Evolutionary conservation across 2,113 vertebrate species (phyloP), one percentile per base, ranked within the genome.

Genomic region (Cephalopholis sonnerati): DNA sequence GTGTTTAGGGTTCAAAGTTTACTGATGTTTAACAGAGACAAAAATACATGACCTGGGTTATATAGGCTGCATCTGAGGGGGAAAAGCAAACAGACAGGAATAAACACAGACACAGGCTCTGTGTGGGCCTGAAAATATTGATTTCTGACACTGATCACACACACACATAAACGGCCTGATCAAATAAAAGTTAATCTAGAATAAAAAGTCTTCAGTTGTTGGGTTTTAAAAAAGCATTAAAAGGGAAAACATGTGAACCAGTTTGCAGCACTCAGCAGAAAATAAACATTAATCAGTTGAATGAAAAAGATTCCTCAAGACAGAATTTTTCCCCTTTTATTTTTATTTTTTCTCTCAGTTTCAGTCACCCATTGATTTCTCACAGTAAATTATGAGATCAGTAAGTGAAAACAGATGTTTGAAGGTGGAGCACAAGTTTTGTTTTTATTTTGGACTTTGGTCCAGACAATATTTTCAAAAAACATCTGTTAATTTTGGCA

Each of bases 21-120:
- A 55, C 16, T 20, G 29, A 4, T 18, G 44, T 70, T 36, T 22
- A 17, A 24, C 16, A 63, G 16, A 65, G 44, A 59, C 48, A 51
- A 7, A 83, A 77, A 82, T 68, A 53, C 17, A 7, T 44, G 70
- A 76, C 74, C 65, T 20, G 46, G 25, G n/a, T 74, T 59, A 50
- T 46, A 61, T 64, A 46, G 1, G 41, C 41, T 41, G 10, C 9
- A 54, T 48, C 7, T 17, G 63, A 4, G 41, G 11, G 36, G 41
- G 8, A 50, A 46, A 70, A 27, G 50, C 57, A 79, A 77, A 78
- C 24, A 68, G 58, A 66, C 51, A 11, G 9, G 36, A 7, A 44
- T 77, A 63, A 53, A 20, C 61, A 5, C 65, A 53, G 53, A 75
- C 46, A 2, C 7, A 9, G 20, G 4, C 3, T 32, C 39, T 46